Evolutionary conservation across 2,888 invertebrate species (phyloP), one percentile per base, ranked within the genome.

Genomic region (Lycia hirtaria): DNA sequence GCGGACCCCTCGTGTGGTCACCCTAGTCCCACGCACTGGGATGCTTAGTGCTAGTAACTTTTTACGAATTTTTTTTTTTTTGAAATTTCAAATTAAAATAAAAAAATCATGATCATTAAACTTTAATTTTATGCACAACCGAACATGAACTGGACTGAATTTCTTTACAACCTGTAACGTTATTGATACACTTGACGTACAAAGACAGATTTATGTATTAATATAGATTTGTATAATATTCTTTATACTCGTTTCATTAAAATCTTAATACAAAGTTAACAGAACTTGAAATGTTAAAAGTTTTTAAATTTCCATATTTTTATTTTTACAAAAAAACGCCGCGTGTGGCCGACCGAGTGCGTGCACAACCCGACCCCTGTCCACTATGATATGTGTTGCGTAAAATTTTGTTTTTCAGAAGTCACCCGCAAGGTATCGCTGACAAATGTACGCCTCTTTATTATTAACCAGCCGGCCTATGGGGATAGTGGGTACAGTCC

Each of bases 361-460:
- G 88, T 83, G 28, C 12, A 4, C 24, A 37, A 55, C 62, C 55
- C 50, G 63, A 71, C 81, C 83, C 81, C 75, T 75, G 80, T 81
- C 81, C 77, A 76, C 86, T 88, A 86, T 88, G 90, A 89, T 88
- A 88, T 88, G 88, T 91, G 90, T 88, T 83, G 91, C 89, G 89
- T 87, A 86, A 91, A 91, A 91, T 91, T 88, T 86, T 90, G 90
- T 90, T 91, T 89, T 89, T 88, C 84, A 85, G 83, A 80, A 78
- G 80, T 80, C 76, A 75, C 67, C 67, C 75, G 74, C 65, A 80
- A 85, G 81, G 85, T 81, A 81, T 72, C 80, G 82, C 83, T 86
- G 90, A 90, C 90, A 88, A 89, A 89, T 89, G 85, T 73, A 72
- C 75, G 76, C 75, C 85, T 78, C 80, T 87, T 81, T 85, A 82